Evolutionary conservation across 1,140 invertebrate genomes (phyloP).

Genomic region (Leptopilina boulardi): DNA sequence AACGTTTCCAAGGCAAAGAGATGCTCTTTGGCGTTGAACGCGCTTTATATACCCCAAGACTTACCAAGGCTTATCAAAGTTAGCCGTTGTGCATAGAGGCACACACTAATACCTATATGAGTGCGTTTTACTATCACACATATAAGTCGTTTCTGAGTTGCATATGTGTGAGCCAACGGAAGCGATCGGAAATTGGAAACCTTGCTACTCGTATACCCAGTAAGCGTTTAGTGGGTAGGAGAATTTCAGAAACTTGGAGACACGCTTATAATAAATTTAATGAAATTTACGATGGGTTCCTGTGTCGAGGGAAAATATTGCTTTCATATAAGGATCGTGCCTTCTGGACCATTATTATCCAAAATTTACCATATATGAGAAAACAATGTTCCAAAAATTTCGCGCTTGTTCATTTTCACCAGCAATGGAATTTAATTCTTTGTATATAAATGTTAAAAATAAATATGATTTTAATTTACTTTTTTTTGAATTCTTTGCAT

Average conservation of each 20-base stretch:
- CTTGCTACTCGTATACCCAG: slow-evolving; percentile 44
- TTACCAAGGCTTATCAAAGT: slow-evolving; percentile 54
- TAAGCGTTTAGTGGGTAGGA: slow-evolving; percentile 47
- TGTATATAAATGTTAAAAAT: neutral
- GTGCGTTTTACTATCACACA: slow-evolving; percentile 35
- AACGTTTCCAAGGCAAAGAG: slow-evolving; percentile 44
- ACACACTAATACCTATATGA: neutral
- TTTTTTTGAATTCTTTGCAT: neutral
- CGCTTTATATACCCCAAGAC: slow-evolving; percentile 43
- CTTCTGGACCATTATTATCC: neutral
- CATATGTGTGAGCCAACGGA: slow-evolving; percentile 40
- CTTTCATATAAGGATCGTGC: slow-evolving; percentile 6
- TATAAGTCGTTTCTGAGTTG: slow-evolving; percentile 42
- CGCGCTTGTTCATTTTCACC: neutral
- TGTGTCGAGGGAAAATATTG: neutral
- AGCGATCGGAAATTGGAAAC: slow-evolving; percentile 64
- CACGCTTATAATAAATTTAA: slow-evolving; percentile 26
- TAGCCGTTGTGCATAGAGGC: slow-evolving; percentile 29
- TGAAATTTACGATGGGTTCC: slow-evolving; percentile 9
- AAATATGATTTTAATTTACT: neutral
- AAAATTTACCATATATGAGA: neutral
- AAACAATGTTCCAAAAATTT: slow-evolving; percentile 2
- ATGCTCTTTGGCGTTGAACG: slow-evolving; percentile 37
- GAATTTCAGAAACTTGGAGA: slow-evolving; percentile 51
- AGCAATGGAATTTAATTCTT: neutral